phyloP scores from a whole-genome alignment of 2,888 invertebrate species.

The Norana najaformis region DNA sequence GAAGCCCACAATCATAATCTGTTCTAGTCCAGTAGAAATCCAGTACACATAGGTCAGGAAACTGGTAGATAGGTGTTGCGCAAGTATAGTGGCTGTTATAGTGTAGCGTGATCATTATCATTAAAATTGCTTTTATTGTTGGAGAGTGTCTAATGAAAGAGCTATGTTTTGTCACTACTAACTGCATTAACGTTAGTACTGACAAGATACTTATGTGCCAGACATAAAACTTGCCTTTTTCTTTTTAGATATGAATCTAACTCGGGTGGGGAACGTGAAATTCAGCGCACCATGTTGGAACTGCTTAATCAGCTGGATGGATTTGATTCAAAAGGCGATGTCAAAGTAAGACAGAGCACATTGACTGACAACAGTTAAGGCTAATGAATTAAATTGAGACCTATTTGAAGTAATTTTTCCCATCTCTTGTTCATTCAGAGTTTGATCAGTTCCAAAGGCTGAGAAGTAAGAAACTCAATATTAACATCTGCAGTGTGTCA shows the following conservation, averaged over 20 bases:
- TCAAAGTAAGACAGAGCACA: slow-evolving; percentile 72
- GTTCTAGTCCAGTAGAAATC: neutral
- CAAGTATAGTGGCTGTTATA: neutral
- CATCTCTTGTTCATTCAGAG: neutral
- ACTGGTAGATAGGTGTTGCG: neutral
- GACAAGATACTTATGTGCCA: neutral
- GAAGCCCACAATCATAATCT: too few species aligned
- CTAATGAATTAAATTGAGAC: neutral
- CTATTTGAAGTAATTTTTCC: neutral
- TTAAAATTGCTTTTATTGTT: neutral
- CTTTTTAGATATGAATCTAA: slow-evolving; percentile 90
- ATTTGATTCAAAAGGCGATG: slow-evolving; percentile 93
- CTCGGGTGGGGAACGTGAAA: slow-evolving; percentile 98
- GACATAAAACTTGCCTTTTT: neutral
- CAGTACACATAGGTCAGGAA: neutral
- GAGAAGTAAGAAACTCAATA: neutral
- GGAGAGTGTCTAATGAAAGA: neutral
- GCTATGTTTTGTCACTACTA: neutral
- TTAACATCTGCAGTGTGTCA: neutral
- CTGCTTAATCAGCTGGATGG: slow-evolving; percentile 97
- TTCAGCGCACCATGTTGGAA: slow-evolving; percentile 99
- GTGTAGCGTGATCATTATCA: neutral
- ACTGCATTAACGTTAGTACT: neutral
- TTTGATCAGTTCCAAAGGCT: neutral
- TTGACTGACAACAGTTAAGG: neutral